These are phyloP conservation scores for Plagiodera versicolora DNA, from an alignment of 2,888 invertebrate genomes.

Conservation along the genomic window DNA sequence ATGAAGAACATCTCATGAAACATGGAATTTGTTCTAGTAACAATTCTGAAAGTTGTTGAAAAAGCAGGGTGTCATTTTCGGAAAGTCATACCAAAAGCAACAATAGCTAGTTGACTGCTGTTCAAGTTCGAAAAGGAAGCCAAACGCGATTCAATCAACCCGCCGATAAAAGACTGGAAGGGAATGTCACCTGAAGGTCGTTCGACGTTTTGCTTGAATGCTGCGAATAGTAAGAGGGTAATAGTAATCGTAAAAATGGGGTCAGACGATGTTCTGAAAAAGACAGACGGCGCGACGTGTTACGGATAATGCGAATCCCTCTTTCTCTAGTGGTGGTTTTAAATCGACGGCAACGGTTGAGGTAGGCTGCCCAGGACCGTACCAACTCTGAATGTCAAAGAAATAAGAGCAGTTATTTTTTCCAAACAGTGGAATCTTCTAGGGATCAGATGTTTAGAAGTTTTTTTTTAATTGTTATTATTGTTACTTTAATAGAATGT, in stretches of 20 bases:
- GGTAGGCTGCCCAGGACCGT: conserved; percentile 28
- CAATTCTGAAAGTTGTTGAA: too few species aligned
- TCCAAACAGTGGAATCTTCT: too few species aligned
- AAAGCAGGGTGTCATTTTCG: not conserved
- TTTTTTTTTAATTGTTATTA: too few species aligned
- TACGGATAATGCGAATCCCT: conserved; percentile 20
- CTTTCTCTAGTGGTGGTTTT: conserved; percentile 27
- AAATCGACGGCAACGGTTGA: conserved; percentile 40
- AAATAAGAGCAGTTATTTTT: too few species aligned
- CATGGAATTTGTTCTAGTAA: too few species aligned
- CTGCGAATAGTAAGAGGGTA: conserved; percentile 21
- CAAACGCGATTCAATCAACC: not conserved
- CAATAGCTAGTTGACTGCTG: not conserved
- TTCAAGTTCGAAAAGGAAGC: not conserved
- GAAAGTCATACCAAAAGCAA: not conserved
- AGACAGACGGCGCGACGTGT: conserved; percentile 38
- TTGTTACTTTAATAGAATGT: too few species aligned
- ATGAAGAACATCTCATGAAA: too few species aligned
- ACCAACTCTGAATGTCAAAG: not conserved
- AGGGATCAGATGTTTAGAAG: too few species aligned
- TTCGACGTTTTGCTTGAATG: conserved; percentile 26
- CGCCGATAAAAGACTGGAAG: conserved; percentile 5
- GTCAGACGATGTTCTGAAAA: conserved; percentile 34
- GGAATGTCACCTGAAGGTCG: conserved; percentile 21
- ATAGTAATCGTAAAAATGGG: conserved; percentile 28